These are phyloP conservation scores for Budorcas taxicolor DNA, from an alignment of 2,113 vertebrate genomes.

Conservation along the genomic window DNA sequence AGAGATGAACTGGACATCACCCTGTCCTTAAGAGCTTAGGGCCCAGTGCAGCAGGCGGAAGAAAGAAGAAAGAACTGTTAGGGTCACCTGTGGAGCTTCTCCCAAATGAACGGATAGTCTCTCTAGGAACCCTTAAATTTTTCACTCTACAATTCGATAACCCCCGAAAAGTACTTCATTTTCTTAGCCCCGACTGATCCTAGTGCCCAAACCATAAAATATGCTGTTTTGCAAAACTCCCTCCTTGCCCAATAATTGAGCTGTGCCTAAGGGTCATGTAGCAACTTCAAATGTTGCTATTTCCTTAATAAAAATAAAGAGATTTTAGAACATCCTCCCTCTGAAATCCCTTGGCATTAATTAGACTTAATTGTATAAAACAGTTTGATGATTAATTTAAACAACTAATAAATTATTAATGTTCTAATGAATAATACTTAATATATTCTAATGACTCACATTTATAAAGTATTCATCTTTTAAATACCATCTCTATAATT, in stretches of 20 bases:
- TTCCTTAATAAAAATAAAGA: background rate
- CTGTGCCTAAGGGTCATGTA: background rate
- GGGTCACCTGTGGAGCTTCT: background rate
- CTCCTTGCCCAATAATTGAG: background rate
- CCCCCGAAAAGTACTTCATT: background rate
- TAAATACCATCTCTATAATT: background rate
- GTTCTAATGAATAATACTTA: conserved; percentile 41
- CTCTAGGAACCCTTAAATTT: background rate
- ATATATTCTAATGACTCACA: conserved; percentile 16
- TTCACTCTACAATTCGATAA: background rate
- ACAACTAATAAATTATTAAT: conserved; percentile 46
- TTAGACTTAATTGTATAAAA: conserved; percentile 49
- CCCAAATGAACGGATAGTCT: background rate
- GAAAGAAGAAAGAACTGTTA: background rate
- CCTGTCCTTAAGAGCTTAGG: background rate
- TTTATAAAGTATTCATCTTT: conserved; percentile 31
- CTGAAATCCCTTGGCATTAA: conserved; percentile 48
- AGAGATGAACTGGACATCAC: background rate
- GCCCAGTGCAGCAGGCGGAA: background rate
- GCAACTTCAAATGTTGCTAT: background rate
- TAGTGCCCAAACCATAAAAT: background rate
- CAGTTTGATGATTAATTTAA: conserved; percentile 25
- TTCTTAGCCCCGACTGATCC: background rate
- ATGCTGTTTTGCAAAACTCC: background rate
- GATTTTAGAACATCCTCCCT: background rate